A percentile compares a stretch with the other conserved stretches of the same genome.
Conservation (phyloP, 2,113 vertebrate genomes). For the Fulmarus glacialis region DNA sequence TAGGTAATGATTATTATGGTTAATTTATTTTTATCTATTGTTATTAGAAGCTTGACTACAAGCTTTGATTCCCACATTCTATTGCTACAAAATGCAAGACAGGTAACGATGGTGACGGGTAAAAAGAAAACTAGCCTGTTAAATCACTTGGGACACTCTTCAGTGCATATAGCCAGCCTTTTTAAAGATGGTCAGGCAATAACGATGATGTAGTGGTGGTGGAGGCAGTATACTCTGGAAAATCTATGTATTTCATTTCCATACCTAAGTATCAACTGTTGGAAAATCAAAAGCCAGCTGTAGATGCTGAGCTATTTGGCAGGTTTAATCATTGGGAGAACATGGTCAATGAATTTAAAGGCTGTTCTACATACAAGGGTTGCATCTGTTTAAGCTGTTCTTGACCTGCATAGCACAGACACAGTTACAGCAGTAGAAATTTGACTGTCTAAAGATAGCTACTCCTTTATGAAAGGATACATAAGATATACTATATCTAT, state of each 20-base stretch:
- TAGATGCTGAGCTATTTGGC: neutral
- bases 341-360: neutral
- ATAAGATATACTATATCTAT: neutral
- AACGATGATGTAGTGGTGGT: no score
- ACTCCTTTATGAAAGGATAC: neutral
- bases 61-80: neutral
- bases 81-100: neutral
- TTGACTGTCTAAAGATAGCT: no score
- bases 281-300: neutral
- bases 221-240: neutral
- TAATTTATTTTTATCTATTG: neutral
- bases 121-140: neutral
- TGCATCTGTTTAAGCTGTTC: neutral
- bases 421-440: neutral
- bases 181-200: neutral
- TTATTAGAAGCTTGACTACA: neutral
- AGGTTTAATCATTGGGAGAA: neutral
- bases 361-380: neutral
- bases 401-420: neutral
- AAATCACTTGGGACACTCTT: neutral
- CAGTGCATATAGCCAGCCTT: neutral
- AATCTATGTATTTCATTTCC: neutral
- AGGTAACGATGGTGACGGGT: neutral
- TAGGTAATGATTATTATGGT: neutral
- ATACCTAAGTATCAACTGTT: neutral